A percentile compares a stretch with the other conserved stretches of the same genome.
These are phyloP conservation scores for Parelbella ahira DNA, from an alignment of 2,888 invertebrate species.

Conservation along the genomic window DNA sequence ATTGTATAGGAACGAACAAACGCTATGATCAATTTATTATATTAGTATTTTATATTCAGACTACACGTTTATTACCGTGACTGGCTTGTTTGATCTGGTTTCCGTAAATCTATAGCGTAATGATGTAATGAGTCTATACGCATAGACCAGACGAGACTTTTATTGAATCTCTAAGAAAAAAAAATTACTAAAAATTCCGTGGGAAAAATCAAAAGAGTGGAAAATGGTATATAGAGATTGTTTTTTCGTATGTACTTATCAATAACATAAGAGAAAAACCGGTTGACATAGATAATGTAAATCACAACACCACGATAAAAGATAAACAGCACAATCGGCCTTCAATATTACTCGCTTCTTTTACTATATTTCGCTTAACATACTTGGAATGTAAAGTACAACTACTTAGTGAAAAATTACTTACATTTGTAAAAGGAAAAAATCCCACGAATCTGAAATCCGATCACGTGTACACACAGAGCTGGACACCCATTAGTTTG, in stretches of 20 bases:
- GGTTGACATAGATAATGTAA: slow-evolving; percentile 26
- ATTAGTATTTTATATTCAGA: neutral
- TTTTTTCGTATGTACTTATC: slow-evolving; percentile 9
- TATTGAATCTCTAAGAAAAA: neutral
- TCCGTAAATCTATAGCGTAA: neutral
- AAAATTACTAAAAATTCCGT: too few species aligned
- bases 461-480: slow-evolving; percentile 66
- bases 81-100: neutral
- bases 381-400: too few species aligned
- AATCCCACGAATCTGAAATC: slow-evolving; percentile 63
- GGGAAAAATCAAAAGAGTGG: too few species aligned
- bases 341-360: slow-evolving; percentile 47
- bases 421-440: slow-evolving; percentile 65
- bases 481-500: slow-evolving; percentile 59
- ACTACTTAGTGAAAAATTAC: too few species aligned
- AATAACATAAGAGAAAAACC: slow-evolving; percentile 20
- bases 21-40: slow-evolving; percentile 13
- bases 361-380: too few species aligned
- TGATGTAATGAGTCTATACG: too few species aligned
- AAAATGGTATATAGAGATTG: slow-evolving; percentile 8
- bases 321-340: slow-evolving; percentile 61
- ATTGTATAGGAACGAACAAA: slow-evolving; percentile 6
- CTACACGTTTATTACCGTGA: neutral
- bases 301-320: slow-evolving; percentile 38
- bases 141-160: too few species aligned